Evolutionary conservation across 2,113 vertebrate genomes (phyloP).

Genomic region (Prietella phreatophila): DNA sequence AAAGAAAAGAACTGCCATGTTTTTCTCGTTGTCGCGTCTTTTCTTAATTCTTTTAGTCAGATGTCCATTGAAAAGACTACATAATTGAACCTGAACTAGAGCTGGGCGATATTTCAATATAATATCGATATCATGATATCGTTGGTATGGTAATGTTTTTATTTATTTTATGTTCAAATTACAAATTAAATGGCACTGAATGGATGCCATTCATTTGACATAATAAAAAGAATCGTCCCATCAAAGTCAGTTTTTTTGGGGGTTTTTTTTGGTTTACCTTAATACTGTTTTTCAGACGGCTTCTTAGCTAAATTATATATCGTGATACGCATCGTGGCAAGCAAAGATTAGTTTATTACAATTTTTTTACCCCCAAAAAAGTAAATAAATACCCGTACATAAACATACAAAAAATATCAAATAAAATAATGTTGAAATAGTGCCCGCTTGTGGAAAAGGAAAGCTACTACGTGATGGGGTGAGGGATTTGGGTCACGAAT

Average conservation of each 20-base stretch:
- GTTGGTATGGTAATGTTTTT: too few species aligned
- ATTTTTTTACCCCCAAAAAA: not conserved
- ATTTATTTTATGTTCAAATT: too few species aligned
- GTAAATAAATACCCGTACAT: not conserved
- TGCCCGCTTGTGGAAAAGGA: slow-evolving; percentile 34
- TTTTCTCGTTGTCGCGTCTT: not conserved
- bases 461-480: not conserved
- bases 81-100: not conserved
- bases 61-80: not conserved
- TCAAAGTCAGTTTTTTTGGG: too few species aligned
- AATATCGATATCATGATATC: too few species aligned
- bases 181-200: too few species aligned
- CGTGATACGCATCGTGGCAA: not conserved
- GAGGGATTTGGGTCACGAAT: not conserved
- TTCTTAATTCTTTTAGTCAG: not conserved
- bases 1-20: not conserved
- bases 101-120: too few species aligned
- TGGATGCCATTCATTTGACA: too few species aligned
- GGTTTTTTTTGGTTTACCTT: too few species aligned
- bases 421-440: not conserved
- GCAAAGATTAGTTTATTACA: not conserved
- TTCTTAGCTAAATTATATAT: too few species aligned
- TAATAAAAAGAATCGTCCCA: too few species aligned
- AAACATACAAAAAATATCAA: not conserved
- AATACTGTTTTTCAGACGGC: too few species aligned